A percentile compares a stretch with the other conserved stretches of the same genome.
phyloP scores from a whole-genome alignment of 2,113 vertebrate species.

The Macaca mulatta region DNA sequence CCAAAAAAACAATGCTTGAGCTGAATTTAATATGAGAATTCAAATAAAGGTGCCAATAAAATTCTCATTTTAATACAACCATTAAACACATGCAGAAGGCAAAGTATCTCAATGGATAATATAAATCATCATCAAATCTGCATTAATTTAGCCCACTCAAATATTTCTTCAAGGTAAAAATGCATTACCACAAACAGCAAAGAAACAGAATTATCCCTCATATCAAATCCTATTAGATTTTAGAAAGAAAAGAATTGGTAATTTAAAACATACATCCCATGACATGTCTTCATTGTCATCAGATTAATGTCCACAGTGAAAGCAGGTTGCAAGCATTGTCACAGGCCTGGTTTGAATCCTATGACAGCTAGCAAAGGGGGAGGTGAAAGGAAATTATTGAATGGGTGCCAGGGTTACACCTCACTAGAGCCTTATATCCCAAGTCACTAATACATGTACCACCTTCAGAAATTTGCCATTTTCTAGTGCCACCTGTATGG shows the following conservation, averaged over 20 bases:
- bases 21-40: constrained; percentile 56
- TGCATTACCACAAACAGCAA: neutral
- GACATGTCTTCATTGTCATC: neutral
- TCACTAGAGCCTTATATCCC: neutral
- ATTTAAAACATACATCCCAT: neutral
- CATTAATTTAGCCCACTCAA: constrained; percentile 38
- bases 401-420: neutral
- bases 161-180: neutral
- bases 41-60: constrained; percentile 61
- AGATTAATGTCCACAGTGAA: neutral
- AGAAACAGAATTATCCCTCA: neutral
- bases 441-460: neutral
- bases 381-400: neutral
- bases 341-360: neutral
- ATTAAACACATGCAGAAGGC: constrained; percentile 17
- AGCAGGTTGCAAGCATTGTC: neutral
- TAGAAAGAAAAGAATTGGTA: neutral
- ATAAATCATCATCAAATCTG: constrained; percentile 48
- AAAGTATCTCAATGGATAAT: constrained; percentile 47
- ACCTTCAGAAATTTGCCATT: neutral
- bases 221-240: neutral
- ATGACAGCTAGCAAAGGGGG: neutral
- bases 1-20: neutral
- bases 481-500: rapidly evolving
- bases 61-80: constrained; percentile 47